phyloP scores from a whole-genome alignment of 37 sponge, comb jelly and placozoan genomes.

The Aphrocallistes beatrix region DNA sequence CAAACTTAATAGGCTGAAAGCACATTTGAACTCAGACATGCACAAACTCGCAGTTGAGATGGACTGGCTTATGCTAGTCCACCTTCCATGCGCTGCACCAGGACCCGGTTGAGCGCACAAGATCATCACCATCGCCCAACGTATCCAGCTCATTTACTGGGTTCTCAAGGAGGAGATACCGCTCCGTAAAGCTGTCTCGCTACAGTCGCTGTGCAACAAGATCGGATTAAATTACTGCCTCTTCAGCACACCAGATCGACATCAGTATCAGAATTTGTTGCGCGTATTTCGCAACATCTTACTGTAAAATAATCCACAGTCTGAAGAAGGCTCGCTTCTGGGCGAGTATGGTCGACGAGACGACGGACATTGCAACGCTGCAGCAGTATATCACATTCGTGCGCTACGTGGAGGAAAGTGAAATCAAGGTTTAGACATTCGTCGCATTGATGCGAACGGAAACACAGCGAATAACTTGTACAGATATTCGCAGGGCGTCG shows the following conservation, averaged over 20 bases:
- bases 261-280: background rate
- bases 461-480: background rate
- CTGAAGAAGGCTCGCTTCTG: background rate
- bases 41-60: background rate
- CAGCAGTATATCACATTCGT: background rate
- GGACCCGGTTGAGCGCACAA: background rate
- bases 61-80: background rate
- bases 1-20: background rate
- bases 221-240: background rate
- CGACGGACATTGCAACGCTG: background rate
- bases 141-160: background rate
- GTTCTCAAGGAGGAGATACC: background rate
- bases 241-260: background rate
- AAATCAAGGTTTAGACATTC: background rate
- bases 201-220: background rate
- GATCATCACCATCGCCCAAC: background rate
- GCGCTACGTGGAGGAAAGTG: background rate
- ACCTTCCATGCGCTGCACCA: background rate
- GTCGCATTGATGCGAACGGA: background rate
- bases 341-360: conserved; percentile 7
- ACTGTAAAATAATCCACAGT: background rate
- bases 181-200: background rate
- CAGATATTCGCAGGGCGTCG: conserved; percentile 9
- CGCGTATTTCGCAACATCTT: background rate
- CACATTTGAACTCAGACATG: background rate